phyloP scores from a whole-genome alignment of 2,888 invertebrate species.

The Hoplodrina ambigua region DNA sequence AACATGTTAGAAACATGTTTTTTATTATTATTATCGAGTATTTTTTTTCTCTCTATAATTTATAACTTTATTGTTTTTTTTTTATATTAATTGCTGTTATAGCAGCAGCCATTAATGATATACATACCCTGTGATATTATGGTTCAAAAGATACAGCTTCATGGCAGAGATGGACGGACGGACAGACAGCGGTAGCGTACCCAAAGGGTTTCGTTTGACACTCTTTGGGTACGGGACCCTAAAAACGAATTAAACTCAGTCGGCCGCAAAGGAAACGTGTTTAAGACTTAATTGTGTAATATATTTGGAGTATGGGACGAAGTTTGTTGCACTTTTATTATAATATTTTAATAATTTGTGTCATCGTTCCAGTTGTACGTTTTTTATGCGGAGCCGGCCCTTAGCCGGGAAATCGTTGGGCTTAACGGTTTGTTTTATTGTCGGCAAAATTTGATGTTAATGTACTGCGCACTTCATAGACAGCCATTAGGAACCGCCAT shows the following conservation, averaged over 20 bases:
- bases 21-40: no score
- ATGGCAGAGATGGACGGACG: no score
- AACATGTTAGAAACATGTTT: no score
- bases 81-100: no score
- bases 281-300: slow-evolving; percentile 80
- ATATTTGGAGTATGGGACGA: slow-evolving; percentile 74
- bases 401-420: slow-evolving; percentile 62
- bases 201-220: no score
- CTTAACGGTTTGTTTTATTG: slow-evolving; percentile 78
- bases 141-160: no score
- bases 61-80: no score
- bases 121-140: no score
- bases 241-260: slow-evolving; percentile 73
- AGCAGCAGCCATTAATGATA: no score
- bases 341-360: slow-evolving; percentile 68
- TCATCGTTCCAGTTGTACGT: slow-evolving; percentile 66
- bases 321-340: slow-evolving; percentile 79
- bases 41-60: no score
- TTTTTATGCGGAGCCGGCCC: slow-evolving; percentile 64
- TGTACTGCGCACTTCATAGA: slow-evolving; percentile 68
- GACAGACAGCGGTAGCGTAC: no score
- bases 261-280: slow-evolving; percentile 74
- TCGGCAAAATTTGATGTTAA: slow-evolving; percentile 73
- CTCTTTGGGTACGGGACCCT: no score
- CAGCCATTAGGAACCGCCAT: slow-evolving; percentile 56